phyloP scores from a whole-genome alignment of 2,888 invertebrate genomes.

The Protophormia terraenovae region DNA sequence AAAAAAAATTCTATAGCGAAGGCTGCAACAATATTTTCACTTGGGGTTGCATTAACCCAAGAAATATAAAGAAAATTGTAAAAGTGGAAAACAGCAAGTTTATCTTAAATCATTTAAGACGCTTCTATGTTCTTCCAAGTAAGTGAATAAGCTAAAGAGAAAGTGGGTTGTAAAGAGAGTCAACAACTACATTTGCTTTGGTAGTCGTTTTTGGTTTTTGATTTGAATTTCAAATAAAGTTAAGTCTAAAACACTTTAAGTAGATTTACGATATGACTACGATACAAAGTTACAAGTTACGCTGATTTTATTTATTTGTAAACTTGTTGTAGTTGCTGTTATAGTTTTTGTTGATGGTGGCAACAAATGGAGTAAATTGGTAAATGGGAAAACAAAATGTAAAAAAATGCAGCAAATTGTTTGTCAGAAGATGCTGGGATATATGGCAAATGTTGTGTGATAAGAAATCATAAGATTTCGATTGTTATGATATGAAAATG shows the following conservation, averaged over 20 bases:
- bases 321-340: no score
- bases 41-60: neutral
- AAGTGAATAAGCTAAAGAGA: neutral
- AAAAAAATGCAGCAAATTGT: neutral
- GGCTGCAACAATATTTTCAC: neutral
- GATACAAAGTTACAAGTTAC: conserved; percentile 32
- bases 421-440: neutral
- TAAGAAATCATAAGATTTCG: no score
- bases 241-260: conserved; percentile 52
- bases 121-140: neutral
- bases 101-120: conserved; percentile 32
- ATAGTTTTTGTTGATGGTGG: no score
- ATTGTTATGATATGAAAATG: no score
- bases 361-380: conserved; percentile 30
- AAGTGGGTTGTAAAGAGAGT: neutral
- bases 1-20: neutral
- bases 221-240: conserved; percentile 58
- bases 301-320: conserved; percentile 45
- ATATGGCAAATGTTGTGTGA: neutral
- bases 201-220: conserved; percentile 1
- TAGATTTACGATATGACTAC: conserved; percentile 43
- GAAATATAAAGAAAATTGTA: neutral
- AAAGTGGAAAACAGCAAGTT: neutral
- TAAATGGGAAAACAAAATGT: conserved; percentile 1
- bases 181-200: neutral